These are phyloP conservation scores for Argya squamiceps DNA, from an alignment of 2,797 vertebrate species.

Conservation along the genomic window DNA sequence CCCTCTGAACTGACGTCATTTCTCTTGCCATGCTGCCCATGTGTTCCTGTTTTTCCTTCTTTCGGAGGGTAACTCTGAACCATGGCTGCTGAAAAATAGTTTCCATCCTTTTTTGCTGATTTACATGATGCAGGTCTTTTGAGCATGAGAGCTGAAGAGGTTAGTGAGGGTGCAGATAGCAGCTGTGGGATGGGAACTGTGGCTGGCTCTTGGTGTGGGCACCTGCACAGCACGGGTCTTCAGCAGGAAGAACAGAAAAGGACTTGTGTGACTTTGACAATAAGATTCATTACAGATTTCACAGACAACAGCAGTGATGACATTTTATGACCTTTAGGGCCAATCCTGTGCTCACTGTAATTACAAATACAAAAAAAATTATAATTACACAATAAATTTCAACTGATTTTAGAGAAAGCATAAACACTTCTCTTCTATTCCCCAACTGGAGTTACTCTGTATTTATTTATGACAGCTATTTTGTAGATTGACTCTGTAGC, in stretches of 20 bases:
- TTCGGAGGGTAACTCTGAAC: background rate
- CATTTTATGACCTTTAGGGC: background rate
- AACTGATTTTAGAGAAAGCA: background rate
- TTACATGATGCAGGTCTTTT: background rate
- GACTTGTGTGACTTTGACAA: fast-evolving
- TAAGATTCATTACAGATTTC: background rate
- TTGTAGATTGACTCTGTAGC: background rate
- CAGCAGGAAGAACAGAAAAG: background rate
- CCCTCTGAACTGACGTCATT: background rate
- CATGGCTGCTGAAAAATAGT: background rate
- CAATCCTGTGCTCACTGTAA: background rate
- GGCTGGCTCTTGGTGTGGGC: background rate
- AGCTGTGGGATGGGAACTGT: background rate
- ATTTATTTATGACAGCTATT: background rate
- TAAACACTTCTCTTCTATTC: background rate
- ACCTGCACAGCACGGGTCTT: background rate
- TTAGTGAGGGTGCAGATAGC: background rate
- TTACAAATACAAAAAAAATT: background rate
- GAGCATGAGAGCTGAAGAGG: background rate
- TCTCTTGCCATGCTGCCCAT: background rate
- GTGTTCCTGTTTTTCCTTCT: background rate
- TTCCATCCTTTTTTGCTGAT: background rate
- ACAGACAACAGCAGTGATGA: background rate
- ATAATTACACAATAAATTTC: background rate
- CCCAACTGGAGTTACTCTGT: background rate